phyloP scores from a whole-genome alignment of 1,140 invertebrate genomes.

The Helicoverpa zea region DNA sequence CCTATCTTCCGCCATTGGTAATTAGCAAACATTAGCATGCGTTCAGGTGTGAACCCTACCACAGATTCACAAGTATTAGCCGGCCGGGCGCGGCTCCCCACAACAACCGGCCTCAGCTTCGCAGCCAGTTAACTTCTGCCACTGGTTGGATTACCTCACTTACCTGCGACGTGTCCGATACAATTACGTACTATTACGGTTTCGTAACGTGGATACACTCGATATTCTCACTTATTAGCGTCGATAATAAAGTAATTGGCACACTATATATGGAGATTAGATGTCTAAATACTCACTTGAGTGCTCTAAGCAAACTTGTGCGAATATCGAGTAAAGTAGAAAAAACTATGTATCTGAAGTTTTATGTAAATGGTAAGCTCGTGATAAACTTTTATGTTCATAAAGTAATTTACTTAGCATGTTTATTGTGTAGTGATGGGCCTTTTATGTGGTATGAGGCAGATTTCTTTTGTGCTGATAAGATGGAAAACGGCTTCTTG shows the following conservation, averaged over 20 bases:
- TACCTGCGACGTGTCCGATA: conserved; percentile 77
- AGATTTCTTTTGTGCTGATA: background rate
- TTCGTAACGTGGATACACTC: conserved; percentile 69
- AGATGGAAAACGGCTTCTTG: too few relatives aligned
- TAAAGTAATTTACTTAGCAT: conserved; percentile 6
- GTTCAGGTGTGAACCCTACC: conserved; percentile 44
- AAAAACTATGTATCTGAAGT: background rate
- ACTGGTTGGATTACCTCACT: conserved; percentile 69
- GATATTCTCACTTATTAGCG: conserved; percentile 73
- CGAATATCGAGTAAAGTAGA: conserved; percentile 16
- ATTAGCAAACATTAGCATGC: conserved; percentile 4
- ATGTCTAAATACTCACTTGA: conserved; percentile 25
- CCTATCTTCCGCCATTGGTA: background rate
- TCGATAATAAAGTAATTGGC: conserved; percentile 53
- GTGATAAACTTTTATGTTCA: conserved; percentile 23
- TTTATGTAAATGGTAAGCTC: conserved; percentile 13
- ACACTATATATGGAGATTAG: conserved; percentile 46
- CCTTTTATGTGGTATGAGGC: background rate
- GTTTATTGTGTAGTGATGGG: conserved; percentile 22
- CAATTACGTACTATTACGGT: conserved; percentile 76
- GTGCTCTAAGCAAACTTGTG: background rate
- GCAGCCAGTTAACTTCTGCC: conserved; percentile 61
- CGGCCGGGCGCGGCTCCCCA: conserved; percentile 59
- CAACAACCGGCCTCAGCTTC: conserved; percentile 57
- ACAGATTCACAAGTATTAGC: conserved; percentile 66